Percentiles rank a stretch among this genome's conserved stretches.
These are phyloP conservation scores for Siphamia tubifer DNA, from an alignment of 2,113 vertebrate genomes.

Conservation along the genomic window DNA sequence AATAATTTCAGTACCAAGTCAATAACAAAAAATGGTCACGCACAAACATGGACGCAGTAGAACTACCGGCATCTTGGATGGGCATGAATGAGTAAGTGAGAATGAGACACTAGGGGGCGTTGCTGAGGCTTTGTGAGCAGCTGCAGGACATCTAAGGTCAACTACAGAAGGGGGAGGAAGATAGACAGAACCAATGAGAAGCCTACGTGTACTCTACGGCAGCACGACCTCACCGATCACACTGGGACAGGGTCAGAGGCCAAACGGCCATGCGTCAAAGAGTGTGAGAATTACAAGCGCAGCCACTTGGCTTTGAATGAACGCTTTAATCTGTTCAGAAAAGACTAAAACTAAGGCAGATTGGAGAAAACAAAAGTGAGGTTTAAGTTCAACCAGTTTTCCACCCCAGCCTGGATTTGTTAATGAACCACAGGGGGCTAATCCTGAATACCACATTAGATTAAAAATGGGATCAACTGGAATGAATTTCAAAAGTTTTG, in stretches of 20 bases:
- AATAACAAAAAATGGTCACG: constrained; percentile 26
- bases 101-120: constrained; percentile 55
- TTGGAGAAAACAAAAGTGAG: constrained; percentile 12
- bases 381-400: constrained; percentile 3
- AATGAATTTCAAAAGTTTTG: background rate
- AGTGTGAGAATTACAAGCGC: constrained; percentile 10
- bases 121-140: constrained; percentile 36
- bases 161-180: constrained; percentile 41
- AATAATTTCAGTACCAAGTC: constrained; percentile 1
- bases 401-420: constrained; percentile 13
- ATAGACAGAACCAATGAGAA: constrained; percentile 47
- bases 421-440: background rate
- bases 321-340: constrained; percentile 10
- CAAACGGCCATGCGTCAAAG: background rate
- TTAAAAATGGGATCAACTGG: constrained; percentile 19
- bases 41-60: constrained; percentile 29
- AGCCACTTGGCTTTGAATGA: constrained; percentile 22
- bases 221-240: constrained; percentile 69
- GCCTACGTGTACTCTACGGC: constrained; percentile 14
- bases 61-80: constrained; percentile 47
- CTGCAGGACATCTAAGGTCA: constrained; percentile 66
- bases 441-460: constrained; percentile 21
- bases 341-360: constrained; percentile 21
- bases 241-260: background rate
- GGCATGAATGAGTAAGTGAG: constrained; percentile 34